Conservation (phyloP, 2,888 invertebrate species). For the Eupithecia subumbrata region DNA sequence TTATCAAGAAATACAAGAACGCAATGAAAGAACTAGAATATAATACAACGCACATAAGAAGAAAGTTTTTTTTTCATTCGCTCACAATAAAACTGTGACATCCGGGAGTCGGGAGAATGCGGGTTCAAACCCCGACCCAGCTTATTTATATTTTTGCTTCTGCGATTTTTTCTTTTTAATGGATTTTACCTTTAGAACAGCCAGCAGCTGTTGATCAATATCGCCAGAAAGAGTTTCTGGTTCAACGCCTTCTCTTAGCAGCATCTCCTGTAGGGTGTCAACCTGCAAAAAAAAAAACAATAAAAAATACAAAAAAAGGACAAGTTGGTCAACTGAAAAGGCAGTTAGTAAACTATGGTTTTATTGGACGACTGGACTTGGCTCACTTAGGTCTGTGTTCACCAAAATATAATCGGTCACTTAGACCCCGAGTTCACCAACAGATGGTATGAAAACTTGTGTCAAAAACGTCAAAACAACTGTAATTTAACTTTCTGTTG, state of each 20-base stretch:
- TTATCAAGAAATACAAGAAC: too few species aligned
- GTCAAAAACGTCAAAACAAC: too few species aligned
- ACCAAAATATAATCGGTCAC: background rate
- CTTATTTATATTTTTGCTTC: background rate
- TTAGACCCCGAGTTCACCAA: too few species aligned
- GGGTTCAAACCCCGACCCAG: too few species aligned
- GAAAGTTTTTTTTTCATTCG: too few species aligned
- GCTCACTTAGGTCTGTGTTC: background rate
- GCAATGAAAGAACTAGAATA: too few species aligned
- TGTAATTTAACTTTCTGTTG: too few species aligned
- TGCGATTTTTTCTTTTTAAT: background rate
- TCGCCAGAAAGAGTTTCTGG: constrained; percentile 88
- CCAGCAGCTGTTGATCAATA: constrained; percentile 91
- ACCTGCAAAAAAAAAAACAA: constrained; percentile 75
- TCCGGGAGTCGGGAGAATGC: too few species aligned
- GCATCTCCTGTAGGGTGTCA: constrained; percentile 91
- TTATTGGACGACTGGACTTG: background rate
- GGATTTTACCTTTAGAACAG: constrained; percentile 88
- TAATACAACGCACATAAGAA: too few species aligned
- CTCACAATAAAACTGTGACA: too few species aligned
- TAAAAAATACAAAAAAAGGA: background rate
- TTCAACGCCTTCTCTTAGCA: constrained; percentile 88
- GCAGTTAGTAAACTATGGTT: background rate
- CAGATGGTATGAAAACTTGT: too few species aligned
- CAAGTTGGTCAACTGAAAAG: background rate